phyloP scores from a whole-genome alignment of 2,113 vertebrate genomes.

The Origma solitaria region DNA sequence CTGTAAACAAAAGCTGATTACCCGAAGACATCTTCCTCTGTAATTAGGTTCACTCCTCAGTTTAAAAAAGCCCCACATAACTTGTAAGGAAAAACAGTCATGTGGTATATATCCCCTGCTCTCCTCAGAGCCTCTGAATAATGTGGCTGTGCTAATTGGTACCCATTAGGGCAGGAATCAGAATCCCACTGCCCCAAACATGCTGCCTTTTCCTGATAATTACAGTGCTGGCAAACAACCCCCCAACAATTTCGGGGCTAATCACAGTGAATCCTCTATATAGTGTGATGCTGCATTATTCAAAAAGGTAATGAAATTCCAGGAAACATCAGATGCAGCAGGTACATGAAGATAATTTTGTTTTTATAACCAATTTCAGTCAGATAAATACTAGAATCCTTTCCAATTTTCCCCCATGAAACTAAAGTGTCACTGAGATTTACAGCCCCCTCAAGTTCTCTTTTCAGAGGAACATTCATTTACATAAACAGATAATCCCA shows the following conservation, averaged over 20 bases:
- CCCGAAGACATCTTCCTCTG: not conserved
- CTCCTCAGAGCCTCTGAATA: not conserved
- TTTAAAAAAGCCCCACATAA: not conserved
- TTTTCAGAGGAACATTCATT: conserved; percentile 92
- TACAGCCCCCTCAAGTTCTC: conserved; percentile 86
- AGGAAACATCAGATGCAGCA: conserved; percentile 75
- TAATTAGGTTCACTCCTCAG: conserved; percentile 3
- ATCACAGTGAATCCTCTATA: conserved; percentile 15
- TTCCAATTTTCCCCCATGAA: conserved; percentile 78
- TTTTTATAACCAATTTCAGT: conserved; percentile 83
- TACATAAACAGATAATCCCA: conserved; percentile 99
- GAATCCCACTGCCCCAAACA: conserved; percentile 8
- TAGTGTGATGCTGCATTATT: conserved; percentile 57
- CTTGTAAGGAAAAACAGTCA: not conserved
- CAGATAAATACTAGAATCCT: conserved; percentile 79
- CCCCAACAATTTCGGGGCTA: conserved; percentile 46
- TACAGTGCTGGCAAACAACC: not conserved
- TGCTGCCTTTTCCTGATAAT: not conserved
- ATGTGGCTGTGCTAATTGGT: conserved; percentile 43
- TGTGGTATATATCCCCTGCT: not conserved
- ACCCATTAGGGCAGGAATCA: conserved; percentile 35
- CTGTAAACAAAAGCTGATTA: conserved; percentile 49
- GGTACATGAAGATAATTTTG: conserved; percentile 79
- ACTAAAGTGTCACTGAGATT: conserved; percentile 92
- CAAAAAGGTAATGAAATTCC: conserved; percentile 77